A percentile compares a stretch with the other conserved stretches of the same genome.
Conservation (phyloP, 2,113 vertebrate genomes). For the Lophochroa leadbeateri region DNA sequence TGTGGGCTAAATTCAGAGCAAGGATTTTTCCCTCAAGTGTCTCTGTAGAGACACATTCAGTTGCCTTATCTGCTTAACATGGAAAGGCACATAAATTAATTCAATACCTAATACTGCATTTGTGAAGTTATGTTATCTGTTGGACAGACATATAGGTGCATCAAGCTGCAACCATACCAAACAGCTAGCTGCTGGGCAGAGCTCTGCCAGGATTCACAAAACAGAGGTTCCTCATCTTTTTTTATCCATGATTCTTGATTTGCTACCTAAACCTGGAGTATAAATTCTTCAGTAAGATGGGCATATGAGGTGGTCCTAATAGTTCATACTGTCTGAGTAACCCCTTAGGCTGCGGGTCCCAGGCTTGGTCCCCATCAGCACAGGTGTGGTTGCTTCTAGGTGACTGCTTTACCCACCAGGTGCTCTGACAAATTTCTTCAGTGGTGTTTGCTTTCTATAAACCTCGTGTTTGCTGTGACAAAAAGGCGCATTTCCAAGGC, state of each 20-base stretch:
- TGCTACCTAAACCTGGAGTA: background rate
- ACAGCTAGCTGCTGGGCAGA: background rate
- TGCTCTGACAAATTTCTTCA: background rate
- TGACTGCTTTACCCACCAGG: background rate
- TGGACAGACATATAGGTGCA: background rate
- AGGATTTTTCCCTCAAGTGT: background rate
- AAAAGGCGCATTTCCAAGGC: background rate
- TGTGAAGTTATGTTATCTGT: background rate
- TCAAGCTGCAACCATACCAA: background rate
- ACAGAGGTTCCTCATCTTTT: background rate
- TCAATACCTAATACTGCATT: background rate
- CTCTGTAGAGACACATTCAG: background rate
- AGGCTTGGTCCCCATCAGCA: background rate
- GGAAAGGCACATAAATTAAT: background rate
- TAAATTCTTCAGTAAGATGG: background rate
- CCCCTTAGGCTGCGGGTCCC: background rate
- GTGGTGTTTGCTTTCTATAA: background rate
- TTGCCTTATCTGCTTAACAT: background rate
- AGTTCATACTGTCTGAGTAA: background rate
- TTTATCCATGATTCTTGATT: background rate
- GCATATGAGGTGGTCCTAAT: background rate
- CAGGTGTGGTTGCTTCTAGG: background rate
- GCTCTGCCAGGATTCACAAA: background rate
- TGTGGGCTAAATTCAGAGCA: background rate
- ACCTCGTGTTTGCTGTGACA: background rate